Evolutionary conservation across 2,888 invertebrate genomes (phyloP).

Genomic region (Drosophila sordidapex): DNA sequence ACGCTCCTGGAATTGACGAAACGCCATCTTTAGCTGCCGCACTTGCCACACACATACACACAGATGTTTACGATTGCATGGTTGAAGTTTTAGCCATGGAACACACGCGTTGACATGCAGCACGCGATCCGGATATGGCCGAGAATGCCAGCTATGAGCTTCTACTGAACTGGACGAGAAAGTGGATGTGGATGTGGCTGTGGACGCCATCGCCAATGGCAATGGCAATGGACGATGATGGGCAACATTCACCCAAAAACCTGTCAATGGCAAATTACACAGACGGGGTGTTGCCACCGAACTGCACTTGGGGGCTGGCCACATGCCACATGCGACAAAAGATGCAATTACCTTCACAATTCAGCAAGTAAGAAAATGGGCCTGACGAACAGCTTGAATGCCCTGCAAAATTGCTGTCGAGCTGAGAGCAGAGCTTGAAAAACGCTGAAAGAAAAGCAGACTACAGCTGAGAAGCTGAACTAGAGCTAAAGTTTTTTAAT

Average conservation of each 20-base stretch:
- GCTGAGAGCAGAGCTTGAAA: neutral
- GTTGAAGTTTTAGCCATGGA: slow-evolving; percentile 38
- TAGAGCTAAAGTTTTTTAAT: accelerated
- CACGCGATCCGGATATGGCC: slow-evolving; percentile 76
- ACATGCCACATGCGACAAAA: slow-evolving; percentile 71
- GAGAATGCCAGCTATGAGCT: slow-evolving; percentile 8
- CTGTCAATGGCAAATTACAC: slow-evolving; percentile 77
- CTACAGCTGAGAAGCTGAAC: neutral
- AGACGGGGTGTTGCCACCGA: slow-evolving; percentile 48
- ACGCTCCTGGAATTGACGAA: slow-evolving; percentile 54
- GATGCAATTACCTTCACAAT: slow-evolving; percentile 49
- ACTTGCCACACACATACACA: slow-evolving; percentile 50
- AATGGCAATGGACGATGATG: slow-evolving; percentile 18
- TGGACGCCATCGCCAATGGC: slow-evolving; percentile 5
- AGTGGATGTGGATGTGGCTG: neutral
- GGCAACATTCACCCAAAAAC: slow-evolving; percentile 52
- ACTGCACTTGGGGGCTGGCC: slow-evolving; percentile 25
- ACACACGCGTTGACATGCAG: slow-evolving; percentile 83
- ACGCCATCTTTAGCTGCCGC: slow-evolving; percentile 55
- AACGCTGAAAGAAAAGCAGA: neutral
- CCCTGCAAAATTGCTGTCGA: neutral
- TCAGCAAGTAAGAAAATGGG: neutral
- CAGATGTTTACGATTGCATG: slow-evolving; percentile 69
- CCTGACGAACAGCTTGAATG: neutral
- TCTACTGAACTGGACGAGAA: neutral